phyloP scores from a whole-genome alignment of 1,140 invertebrate genomes.

The Meteorus sp. region DNA sequence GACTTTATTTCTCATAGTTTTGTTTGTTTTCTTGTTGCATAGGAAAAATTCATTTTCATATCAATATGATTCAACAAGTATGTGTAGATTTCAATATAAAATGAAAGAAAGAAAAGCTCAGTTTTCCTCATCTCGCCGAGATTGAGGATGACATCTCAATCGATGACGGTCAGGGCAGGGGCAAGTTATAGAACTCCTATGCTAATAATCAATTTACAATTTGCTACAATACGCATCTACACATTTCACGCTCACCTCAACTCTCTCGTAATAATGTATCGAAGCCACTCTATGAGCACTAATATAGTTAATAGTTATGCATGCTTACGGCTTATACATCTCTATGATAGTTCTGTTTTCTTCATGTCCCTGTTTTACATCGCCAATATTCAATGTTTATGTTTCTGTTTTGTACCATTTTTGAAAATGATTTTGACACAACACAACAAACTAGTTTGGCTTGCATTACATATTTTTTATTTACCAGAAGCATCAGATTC shows the following conservation, averaged over 20 bases:
- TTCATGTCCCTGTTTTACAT: constrained; percentile 12
- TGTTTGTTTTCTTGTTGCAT: constrained; percentile 30
- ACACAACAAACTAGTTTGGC: constrained; percentile 44
- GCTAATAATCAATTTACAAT: constrained; percentile 13
- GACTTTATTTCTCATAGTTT: constrained; percentile 23
- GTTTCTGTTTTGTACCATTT: constrained; percentile 30
- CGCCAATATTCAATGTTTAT: constrained; percentile 39
- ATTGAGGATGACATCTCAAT: too few species aligned
- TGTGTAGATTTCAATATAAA: constrained; percentile 20
- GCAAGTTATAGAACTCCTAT: neutral
- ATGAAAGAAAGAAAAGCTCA: constrained; percentile 21
- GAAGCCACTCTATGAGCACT: constrained; percentile 47
- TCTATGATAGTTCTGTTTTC: constrained; percentile 32
- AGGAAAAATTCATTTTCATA: constrained; percentile 27
- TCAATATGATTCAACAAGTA: constrained; percentile 2
- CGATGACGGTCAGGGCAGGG: neutral
- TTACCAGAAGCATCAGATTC: constrained; percentile 49
- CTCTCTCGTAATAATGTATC: constrained; percentile 22
- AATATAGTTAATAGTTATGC: constrained; percentile 40
- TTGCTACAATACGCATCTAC: constrained; percentile 21
- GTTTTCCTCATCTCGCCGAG: neutral
- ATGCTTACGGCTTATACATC: constrained; percentile 48
- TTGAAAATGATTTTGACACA: constrained; percentile 50
- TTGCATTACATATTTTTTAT: constrained; percentile 52
- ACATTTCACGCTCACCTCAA: constrained; percentile 14